Evolutionary conservation across 2,113 vertebrate genomes (phyloP).

Genomic region (Stigmatopora argus): DNA sequence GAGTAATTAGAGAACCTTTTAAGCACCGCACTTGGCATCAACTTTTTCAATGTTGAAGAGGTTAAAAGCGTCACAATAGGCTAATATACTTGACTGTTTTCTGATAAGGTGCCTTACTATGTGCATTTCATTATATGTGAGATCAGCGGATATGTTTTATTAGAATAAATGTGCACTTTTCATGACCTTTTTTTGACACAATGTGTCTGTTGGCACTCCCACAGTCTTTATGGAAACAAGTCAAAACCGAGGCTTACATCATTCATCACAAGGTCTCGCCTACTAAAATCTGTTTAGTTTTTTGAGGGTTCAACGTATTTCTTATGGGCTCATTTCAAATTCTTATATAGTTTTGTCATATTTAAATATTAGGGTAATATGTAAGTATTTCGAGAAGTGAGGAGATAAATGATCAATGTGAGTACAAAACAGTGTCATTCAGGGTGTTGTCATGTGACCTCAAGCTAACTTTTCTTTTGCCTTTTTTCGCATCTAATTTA

Average conservation of each 20-base stretch:
- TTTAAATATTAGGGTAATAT: no score
- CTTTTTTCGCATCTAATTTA: not conserved
- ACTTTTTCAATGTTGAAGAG: no score
- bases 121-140: not conserved
- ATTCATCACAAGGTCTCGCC: not conserved
- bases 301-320: not conserved
- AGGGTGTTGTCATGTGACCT: not conserved
- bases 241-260: not conserved
- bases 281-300: not conserved
- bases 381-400: no score
- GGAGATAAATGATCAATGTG: no score
- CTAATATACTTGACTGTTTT: no score
- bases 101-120: no score
- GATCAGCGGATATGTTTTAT: conserved; percentile 2
- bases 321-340: no score
- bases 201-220: not conserved
- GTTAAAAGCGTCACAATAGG: no score
- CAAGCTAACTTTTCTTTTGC: not conserved
- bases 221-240: conserved; percentile 4
- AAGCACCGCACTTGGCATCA: no score
- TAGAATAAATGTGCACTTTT: conserved; percentile 20
- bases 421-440: not conserved
- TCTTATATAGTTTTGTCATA: no score
- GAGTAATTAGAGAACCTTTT: no score
- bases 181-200: conserved; percentile 3